phyloP scores from a whole-genome alignment of 2,797 vertebrate genomes.

The Mus spretus region DNA sequence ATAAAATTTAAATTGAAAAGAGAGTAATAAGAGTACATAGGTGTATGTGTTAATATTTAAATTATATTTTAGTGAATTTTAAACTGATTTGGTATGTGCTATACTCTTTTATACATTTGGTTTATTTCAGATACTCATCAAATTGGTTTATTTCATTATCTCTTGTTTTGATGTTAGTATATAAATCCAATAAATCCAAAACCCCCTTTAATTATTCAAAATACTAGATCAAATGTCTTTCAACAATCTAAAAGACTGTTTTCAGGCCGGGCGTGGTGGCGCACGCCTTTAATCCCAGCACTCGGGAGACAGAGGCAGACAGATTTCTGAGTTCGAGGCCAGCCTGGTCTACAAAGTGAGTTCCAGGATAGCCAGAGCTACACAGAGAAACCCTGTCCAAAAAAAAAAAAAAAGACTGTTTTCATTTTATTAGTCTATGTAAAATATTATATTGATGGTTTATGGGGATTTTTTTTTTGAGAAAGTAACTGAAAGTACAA shows the following conservation, averaged over 20 bases:
- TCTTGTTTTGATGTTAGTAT: neutral
- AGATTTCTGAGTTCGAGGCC: too few species aligned
- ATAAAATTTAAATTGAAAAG: neutral
- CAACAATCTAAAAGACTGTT: neutral
- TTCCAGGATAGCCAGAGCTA: too few species aligned
- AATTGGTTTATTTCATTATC: neutral
- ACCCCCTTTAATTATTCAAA: neutral
- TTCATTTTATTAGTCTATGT: neutral
- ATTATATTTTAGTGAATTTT: constrained; percentile 29
- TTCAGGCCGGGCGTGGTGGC: too few species aligned
- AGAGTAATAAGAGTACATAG: neutral
- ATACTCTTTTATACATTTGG: neutral
- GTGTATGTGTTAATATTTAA: neutral
- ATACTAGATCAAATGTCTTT: neutral
- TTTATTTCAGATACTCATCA: constrained; percentile 3
- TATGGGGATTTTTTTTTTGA: too few species aligned
- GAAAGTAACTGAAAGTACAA: neutral
- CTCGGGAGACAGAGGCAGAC: too few species aligned
- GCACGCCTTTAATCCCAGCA: too few species aligned
- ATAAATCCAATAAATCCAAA: constrained; percentile 35
- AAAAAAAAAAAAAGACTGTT: neutral
- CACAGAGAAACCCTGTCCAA: too few species aligned
- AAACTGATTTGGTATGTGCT: neutral
- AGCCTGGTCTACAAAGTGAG: too few species aligned
- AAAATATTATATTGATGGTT: neutral